Percentiles rank a stretch among this genome's conserved stretches.
These are phyloP conservation scores for Ophiothrix spiculata DNA, from an alignment of 35 echinoderm and acorn worm species.

Conservation along the genomic window DNA sequence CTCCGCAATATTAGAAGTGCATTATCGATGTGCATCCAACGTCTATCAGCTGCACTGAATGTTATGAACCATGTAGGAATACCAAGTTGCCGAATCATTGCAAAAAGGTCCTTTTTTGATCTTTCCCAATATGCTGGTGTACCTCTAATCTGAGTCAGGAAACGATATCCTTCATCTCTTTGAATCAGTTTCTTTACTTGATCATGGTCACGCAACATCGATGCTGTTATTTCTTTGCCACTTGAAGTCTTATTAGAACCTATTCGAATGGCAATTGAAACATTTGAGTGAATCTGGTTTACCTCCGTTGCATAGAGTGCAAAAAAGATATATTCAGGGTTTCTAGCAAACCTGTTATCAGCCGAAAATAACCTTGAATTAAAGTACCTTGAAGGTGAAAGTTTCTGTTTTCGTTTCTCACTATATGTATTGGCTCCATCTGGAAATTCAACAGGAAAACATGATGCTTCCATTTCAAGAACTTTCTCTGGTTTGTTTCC, in stretches of 20 bases:
- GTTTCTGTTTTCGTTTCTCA: slow-evolving; percentile 3
- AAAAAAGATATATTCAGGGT: slow-evolving; percentile 56
- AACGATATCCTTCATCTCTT: slow-evolving; percentile 26
- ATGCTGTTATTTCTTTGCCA: too few relatives aligned
- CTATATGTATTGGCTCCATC: background rate
- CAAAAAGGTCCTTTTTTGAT: slow-evolving; percentile 13
- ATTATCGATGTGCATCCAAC: slow-evolving; percentile 1
- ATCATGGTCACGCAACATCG: too few relatives aligned
- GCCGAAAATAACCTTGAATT: slow-evolving; percentile 28
- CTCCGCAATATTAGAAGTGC: slow-evolving; percentile 2
- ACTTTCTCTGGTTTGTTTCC: background rate
- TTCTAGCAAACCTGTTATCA: slow-evolving; percentile 33
- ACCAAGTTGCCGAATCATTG: slow-evolving; percentile 25
- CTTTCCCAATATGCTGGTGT: slow-evolving; percentile 31
- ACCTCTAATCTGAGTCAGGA: slow-evolving; percentile 12
- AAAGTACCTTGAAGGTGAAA: slow-evolving; percentile 20
- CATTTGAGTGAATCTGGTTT: slow-evolving; percentile 25
- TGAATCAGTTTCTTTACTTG: too few relatives aligned
- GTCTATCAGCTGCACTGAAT: slow-evolving; percentile 18
- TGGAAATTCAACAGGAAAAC: background rate
- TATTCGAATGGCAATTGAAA: slow-evolving; percentile 50
- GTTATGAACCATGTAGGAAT: slow-evolving; percentile 22
- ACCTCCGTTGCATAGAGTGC: slow-evolving; percentile 45
- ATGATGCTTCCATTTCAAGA: background rate
- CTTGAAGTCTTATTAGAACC: slow-evolving; percentile 36